Evolutionary conservation across 2,797 vertebrate species (phyloP).

Genomic region (Steatocranus sp.): DNA sequence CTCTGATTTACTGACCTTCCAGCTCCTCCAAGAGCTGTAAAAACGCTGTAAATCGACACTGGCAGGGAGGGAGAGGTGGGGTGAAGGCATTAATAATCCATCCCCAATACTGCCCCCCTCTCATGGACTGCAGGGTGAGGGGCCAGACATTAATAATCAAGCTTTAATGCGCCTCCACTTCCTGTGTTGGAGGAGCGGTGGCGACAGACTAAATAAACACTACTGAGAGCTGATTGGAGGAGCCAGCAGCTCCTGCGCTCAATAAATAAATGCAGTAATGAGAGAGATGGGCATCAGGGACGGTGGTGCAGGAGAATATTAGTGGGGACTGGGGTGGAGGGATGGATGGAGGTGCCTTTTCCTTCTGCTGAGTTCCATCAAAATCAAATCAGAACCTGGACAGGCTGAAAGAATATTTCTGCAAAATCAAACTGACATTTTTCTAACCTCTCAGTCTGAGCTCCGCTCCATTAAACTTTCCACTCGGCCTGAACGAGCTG

Average conservation of each 20-base stretch:
- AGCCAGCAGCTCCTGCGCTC: constrained; percentile 9
- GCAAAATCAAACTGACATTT: fast-evolving
- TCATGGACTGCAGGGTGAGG: not conserved
- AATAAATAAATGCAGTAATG: constrained; percentile 40
- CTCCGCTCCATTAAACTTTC: not conserved
- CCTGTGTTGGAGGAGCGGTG: constrained; percentile 40
- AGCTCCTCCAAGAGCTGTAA: not conserved
- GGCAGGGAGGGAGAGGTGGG: not conserved
- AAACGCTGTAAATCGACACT: constrained; percentile 1
- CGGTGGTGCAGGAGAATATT: not conserved
- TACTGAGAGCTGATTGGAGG: constrained; percentile 14
- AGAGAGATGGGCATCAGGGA: constrained; percentile 18
- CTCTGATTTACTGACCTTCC: not conserved
- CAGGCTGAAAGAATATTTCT: not conserved
- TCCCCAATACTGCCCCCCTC: not conserved
- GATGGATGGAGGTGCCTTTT: not conserved
- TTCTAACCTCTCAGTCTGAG: not conserved
- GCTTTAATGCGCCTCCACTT: constrained; percentile 50
- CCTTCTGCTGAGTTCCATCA: not conserved
- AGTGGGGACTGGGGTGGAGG: not conserved
- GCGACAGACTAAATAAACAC: constrained; percentile 56
- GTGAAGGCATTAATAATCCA: constrained; percentile 39
- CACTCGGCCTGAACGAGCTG: not conserved
- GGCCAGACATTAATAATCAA: constrained; percentile 56
- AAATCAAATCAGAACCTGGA: not conserved